A percentile compares a stretch with the other conserved stretches of the same genome.
These are phyloP conservation scores for Platerodrilus igneus DNA, from an alignment of 2,888 invertebrate species.

Conservation along the genomic window DNA sequence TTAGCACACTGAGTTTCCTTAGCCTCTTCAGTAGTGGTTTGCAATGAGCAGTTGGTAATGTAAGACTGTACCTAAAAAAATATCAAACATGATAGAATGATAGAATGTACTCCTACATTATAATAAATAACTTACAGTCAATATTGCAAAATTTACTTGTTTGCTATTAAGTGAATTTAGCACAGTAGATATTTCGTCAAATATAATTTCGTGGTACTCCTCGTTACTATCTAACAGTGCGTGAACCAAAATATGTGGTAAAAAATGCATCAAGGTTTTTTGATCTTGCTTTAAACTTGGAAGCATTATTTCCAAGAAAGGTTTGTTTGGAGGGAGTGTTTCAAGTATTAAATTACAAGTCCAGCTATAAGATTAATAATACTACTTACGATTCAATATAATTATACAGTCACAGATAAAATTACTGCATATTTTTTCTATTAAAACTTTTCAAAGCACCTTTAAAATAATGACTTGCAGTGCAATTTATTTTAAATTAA, in stretches of 20 bases:
- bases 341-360: constrained; percentile 62
- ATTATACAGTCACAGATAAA: no score
- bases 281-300: constrained; percentile 72
- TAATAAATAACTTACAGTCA: background rate
- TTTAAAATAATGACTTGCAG: no score
- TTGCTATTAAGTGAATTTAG: constrained; percentile 40
- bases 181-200: constrained; percentile 56
- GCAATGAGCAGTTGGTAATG: constrained; percentile 3
- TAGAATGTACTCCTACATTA: no score
- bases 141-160: constrained; percentile 20
- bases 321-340: constrained; percentile 57
- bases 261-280: constrained; percentile 65
- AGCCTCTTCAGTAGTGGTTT: constrained; percentile 31
- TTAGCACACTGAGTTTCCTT: constrained; percentile 59
- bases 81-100: constrained; percentile 7
- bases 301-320: constrained; percentile 63
- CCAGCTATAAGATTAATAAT: constrained; percentile 62
- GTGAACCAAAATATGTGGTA: constrained; percentile 69
- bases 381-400: no score
- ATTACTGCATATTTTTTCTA: no score
- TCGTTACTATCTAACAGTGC: constrained; percentile 54
- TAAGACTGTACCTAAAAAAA: background rate
- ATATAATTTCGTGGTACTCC: constrained; percentile 47
- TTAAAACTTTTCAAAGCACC: no score
- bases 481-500: no score